These are phyloP conservation scores for Oostethus manadensis DNA, from an alignment of 2,113 vertebrate genomes.

Conservation along the genomic window DNA sequence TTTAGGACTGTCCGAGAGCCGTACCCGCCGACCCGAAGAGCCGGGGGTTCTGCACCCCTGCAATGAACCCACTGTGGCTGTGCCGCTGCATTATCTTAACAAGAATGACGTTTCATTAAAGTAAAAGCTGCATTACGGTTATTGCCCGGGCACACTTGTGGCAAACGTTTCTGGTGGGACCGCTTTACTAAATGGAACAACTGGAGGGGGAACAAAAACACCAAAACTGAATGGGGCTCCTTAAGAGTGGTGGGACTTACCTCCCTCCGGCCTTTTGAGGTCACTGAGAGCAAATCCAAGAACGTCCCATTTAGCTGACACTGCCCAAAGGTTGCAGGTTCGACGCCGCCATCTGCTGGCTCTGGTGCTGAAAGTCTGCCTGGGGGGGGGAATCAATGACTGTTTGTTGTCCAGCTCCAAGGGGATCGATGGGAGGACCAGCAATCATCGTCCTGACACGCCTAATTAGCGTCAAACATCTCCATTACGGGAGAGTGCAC, in stretches of 20 bases:
- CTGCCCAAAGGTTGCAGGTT: constrained; percentile 8
- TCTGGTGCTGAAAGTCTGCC: background rate
- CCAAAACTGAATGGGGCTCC: background rate
- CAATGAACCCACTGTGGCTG: constrained; percentile 10
- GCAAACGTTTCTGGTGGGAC: constrained; percentile 40
- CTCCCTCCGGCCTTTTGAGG: background rate
- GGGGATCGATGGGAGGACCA: constrained; percentile 20
- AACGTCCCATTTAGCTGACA: background rate
- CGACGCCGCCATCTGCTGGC: constrained; percentile 43
- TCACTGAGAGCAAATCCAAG: background rate
- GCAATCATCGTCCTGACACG: constrained; percentile 13
- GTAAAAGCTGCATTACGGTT: constrained; percentile 66
- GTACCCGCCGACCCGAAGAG: no score
- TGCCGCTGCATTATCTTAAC: constrained; percentile 14
- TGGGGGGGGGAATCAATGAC: constrained; percentile 1
- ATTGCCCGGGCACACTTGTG: constrained; percentile 50
- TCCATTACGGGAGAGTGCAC: background rate
- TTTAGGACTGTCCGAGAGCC: no score
- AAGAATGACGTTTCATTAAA: constrained; percentile 51
- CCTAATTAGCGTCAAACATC: constrained; percentile 7
- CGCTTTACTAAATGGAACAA: constrained; percentile 7
- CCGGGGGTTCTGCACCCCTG: no score
- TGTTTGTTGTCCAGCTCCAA: background rate
- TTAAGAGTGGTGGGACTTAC: background rate
- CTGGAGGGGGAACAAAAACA: constrained; percentile 5